These are phyloP conservation scores for Calypte anna DNA, from an alignment of 2,113 vertebrate genomes.

Conservation along the genomic window DNA sequence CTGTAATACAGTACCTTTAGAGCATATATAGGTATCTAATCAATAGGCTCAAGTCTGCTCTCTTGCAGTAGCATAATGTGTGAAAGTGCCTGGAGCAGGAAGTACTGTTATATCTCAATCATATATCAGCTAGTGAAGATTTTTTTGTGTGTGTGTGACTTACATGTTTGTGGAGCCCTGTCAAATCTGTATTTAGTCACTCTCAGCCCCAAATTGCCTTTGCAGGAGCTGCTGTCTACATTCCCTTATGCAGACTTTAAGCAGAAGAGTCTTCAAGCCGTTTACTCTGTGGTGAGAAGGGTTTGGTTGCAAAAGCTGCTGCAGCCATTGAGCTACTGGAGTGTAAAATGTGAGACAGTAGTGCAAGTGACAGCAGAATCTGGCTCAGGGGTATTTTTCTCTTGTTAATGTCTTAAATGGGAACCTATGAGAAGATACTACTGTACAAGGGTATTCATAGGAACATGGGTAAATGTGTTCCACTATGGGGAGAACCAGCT, in stretches of 20 bases:
- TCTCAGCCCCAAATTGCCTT: not conserved
- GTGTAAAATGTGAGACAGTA: not conserved
- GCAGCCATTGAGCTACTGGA: not conserved
- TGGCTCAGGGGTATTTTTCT: not conserved
- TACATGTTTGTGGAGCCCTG: accelerated
- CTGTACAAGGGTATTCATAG: not conserved
- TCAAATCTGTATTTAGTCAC: not conserved
- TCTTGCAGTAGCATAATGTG: not conserved
- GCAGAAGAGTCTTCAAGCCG: not conserved
- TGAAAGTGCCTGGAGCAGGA: not conserved
- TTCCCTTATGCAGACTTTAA: not conserved
- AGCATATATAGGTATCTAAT: not conserved
- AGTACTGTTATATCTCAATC: not conserved
- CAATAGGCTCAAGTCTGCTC: not conserved
- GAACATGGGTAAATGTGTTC: not conserved
- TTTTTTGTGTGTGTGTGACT: not conserved
- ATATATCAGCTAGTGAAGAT: not conserved
- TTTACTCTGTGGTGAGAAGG: not conserved
- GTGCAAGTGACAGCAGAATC: accelerated
- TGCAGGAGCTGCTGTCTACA: not conserved
- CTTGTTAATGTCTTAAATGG: not conserved
- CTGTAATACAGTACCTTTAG: not conserved
- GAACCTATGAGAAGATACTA: accelerated
- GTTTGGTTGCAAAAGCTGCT: not conserved
- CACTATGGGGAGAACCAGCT: not conserved